A percentile compares a stretch with the other conserved stretches of the same genome.
These are phyloP conservation scores for Eupsittula cactorum DNA, from an alignment of 2,113 vertebrate genomes.

Conservation along the genomic window DNA sequence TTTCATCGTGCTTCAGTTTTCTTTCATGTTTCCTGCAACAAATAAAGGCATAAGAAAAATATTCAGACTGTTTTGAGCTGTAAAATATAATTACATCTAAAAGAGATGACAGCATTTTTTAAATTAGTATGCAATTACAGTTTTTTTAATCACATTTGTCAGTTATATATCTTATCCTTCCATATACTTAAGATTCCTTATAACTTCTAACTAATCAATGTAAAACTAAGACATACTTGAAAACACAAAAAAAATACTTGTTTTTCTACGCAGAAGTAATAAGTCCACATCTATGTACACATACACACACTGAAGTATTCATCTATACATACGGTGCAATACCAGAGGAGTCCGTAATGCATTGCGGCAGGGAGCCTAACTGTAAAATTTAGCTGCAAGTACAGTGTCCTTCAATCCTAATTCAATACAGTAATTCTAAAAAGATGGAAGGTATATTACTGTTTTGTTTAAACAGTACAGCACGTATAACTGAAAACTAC, in stretches of 20 bases:
- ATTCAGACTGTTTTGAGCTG: background rate
- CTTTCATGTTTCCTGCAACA: slow-evolving; percentile 81
- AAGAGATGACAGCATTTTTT: background rate
- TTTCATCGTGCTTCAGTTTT: slow-evolving; percentile 81
- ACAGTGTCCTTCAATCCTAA: background rate
- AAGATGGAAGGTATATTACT: background rate
- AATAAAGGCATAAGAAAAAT: slow-evolving; percentile 2
- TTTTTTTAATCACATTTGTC: background rate
- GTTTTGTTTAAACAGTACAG: background rate
- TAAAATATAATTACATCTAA: background rate
- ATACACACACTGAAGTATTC: background rate
- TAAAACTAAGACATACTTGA: background rate
- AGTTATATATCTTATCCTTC: background rate
- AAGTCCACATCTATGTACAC: background rate
- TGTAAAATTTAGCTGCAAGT: background rate
- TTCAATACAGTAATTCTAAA: background rate
- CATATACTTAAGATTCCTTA: background rate
- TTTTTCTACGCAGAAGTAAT: background rate
- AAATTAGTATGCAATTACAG: background rate
- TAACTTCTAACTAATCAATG: background rate
- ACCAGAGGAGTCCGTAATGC: background rate
- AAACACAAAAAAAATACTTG: background rate
- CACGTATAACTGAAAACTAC: background rate
- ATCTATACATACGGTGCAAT: background rate
- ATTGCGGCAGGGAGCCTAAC: background rate